These are phyloP conservation scores for Lytechinus variegatus DNA, from an alignment of 35 echinoderm and acorn worm genomes.

Conservation along the genomic window DNA sequence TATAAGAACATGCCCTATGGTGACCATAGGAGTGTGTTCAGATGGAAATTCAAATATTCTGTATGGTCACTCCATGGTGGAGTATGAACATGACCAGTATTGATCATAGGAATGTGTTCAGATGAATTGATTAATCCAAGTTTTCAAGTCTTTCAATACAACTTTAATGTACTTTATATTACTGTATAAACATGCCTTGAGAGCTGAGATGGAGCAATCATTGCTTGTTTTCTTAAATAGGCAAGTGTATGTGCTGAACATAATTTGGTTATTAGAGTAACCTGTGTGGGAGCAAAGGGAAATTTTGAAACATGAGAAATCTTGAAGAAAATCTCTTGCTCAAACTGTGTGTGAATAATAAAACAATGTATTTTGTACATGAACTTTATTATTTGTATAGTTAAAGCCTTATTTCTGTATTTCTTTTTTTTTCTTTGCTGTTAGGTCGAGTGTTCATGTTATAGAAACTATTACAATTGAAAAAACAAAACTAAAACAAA, in stretches of 20 bases:
- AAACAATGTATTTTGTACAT: slow-evolving; percentile 13
- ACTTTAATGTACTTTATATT: neutral
- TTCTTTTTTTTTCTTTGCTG: no score
- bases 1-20: neutral
- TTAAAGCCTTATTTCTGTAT: no score
- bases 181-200: neutral
- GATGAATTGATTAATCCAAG: neutral
- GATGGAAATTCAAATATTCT: no score
- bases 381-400: no score
- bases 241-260: neutral
- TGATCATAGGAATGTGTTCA: neutral
- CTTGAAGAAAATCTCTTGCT: neutral
- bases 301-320: neutral
- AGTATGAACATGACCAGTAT: no score
- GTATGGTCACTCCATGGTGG: no score
- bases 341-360: neutral
- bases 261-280: neutral
- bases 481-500: no score
- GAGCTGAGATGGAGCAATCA: neutral
- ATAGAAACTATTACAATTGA: no score
- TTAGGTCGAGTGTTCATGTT: no score
- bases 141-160: neutral
- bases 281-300: neutral
- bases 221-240: neutral
- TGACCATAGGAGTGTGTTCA: neutral